Conservation (phyloP, 2,797 vertebrate genomes). For the Coregonus sp. region DNA sequence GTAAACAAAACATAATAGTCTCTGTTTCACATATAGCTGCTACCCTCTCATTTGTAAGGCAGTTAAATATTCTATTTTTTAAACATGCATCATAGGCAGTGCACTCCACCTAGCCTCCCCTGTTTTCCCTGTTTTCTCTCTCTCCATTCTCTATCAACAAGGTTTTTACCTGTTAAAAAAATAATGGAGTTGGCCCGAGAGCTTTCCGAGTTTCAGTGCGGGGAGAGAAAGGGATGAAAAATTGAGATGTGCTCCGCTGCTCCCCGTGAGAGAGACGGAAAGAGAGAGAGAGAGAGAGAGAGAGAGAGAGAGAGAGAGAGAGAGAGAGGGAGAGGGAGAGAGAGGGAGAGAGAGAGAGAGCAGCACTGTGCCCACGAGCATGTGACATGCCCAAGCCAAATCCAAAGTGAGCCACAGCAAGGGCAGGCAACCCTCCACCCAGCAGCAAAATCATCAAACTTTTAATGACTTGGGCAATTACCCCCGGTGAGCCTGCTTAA, state of each 20-base stretch:
- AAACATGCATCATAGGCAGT: neutral
- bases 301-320: too few relatives aligned
- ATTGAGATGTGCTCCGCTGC: constrained; percentile 44
- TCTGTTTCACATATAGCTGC: constrained; percentile 19
- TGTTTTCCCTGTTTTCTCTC: constrained; percentile 29
- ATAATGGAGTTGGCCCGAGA: constrained; percentile 51
- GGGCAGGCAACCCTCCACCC: constrained; percentile 75
- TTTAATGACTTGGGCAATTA: constrained; percentile 85
- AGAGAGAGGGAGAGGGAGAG: constrained; percentile 2
- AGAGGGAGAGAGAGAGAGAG: neutral
- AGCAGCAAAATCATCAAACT: constrained; percentile 82
- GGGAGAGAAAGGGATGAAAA: constrained; percentile 49
- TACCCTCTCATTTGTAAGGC: constrained; percentile 16
- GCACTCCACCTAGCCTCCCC: constrained; percentile 20
- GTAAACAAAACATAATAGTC: neutral
- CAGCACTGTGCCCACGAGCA: constrained; percentile 60
- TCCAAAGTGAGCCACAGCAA: constrained; percentile 77
- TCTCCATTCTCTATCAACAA: constrained; percentile 48
- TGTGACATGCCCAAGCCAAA: constrained; percentile 65
- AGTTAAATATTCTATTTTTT: neutral
- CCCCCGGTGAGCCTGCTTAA: constrained; percentile 78
- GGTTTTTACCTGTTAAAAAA: constrained; percentile 61
- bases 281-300: constrained; percentile 32
- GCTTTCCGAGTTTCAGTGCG: constrained; percentile 54
- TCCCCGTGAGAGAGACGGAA: constrained; percentile 47